These are phyloP conservation scores for Temnothorax unifasciatus DNA, from an alignment of 2,888 invertebrate species.

Conservation along the genomic window DNA sequence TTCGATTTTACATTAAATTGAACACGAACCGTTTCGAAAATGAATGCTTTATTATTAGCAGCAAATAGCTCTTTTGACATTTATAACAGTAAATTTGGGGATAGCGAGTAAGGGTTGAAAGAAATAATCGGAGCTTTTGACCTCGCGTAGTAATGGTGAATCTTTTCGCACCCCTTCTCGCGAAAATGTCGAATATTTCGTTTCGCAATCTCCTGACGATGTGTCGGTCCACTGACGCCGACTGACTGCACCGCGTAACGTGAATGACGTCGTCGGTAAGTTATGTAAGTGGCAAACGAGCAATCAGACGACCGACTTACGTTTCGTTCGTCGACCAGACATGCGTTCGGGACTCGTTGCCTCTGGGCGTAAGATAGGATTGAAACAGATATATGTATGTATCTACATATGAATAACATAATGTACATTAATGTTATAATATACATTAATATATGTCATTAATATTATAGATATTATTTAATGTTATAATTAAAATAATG, in stretches of 20 bases:
- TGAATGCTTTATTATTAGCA: neutral
- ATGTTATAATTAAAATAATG: too few relatives aligned
- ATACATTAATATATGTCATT: neutral
- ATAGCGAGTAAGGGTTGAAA: neutral
- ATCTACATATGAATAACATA: neutral
- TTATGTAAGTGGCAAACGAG: conserved; percentile 45
- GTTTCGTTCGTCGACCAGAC: conserved; percentile 14
- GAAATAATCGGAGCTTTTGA: neutral
- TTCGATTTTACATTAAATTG: conserved; percentile 12
- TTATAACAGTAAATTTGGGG: neutral
- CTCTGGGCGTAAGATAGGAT: neutral
- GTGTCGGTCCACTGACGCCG: neutral
- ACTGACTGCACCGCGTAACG: conserved; percentile 11
- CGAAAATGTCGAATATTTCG: neutral
- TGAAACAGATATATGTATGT: neutral
- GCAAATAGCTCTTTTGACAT: neutral
- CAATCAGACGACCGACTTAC: conserved; percentile 49
- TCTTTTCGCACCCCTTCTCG: neutral
- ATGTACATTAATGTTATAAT: neutral
- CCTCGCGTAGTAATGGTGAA: neutral
- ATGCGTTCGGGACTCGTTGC: neutral
- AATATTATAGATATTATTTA: too few relatives aligned
- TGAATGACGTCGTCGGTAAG: conserved; percentile 38
- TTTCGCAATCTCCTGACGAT: conserved; percentile 7
- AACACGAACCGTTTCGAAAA: neutral